These are phyloP conservation scores for Cassiopea xamachana DNA, from an alignment of 30 jellyfish, hydroid and myxozoan genomes.

Conservation along the genomic window DNA sequence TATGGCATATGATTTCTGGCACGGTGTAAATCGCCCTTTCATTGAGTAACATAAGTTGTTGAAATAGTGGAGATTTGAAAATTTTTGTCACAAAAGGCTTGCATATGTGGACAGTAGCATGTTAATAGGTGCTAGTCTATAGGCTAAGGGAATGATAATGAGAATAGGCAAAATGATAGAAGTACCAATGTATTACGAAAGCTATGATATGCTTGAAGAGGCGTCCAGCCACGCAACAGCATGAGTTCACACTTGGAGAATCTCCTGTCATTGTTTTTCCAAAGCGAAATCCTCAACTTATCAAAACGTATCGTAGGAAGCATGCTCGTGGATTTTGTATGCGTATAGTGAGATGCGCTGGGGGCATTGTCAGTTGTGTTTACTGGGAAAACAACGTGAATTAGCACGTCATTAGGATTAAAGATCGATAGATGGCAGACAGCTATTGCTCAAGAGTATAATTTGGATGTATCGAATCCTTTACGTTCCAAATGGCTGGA, in stretches of 20 bases:
- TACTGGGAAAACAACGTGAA: constrained; percentile 15
- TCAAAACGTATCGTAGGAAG: constrained; percentile 32
- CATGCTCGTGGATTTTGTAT: background rate
- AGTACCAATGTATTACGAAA: background rate
- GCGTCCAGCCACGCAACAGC: constrained; percentile 11
- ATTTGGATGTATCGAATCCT: background rate
- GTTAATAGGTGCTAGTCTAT: background rate
- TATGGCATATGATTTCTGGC: constrained; percentile 4
- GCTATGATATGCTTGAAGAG: background rate
- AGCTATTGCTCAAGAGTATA: background rate
- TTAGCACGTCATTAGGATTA: background rate
- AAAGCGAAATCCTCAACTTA: constrained; percentile 11
- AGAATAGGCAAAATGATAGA: background rate
- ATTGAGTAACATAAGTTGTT: background rate
- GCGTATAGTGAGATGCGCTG: constrained; percentile 20
- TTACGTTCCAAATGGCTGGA: constrained; percentile 3
- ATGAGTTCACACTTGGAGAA: background rate
- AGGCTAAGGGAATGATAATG: background rate
- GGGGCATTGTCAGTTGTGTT: constrained; percentile 1
- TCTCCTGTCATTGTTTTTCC: constrained; percentile 14
- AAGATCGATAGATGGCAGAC: background rate
- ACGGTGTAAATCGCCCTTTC: background rate
- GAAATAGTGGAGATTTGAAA: background rate
- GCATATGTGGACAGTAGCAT: background rate
- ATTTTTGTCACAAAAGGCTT: background rate